Evolutionary conservation across 2,113 vertebrate species (phyloP).

Genomic region (Cyprinodon tularosa): DNA sequence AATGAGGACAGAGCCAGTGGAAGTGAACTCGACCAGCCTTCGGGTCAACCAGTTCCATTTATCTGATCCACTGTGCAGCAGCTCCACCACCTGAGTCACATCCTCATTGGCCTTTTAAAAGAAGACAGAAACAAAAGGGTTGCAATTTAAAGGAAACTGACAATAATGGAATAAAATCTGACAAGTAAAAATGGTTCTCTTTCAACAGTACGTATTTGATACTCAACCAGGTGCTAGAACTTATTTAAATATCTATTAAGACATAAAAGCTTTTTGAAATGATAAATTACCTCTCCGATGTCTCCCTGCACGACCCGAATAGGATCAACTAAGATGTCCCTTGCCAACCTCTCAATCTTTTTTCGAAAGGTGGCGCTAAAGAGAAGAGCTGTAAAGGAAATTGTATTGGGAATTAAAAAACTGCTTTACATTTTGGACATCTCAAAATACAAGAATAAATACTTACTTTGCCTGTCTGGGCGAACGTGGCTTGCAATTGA

Average conservation of each 20-base stretch:
- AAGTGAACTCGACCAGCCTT: conserved; percentile 95
- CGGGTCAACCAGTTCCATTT: conserved; percentile 96
- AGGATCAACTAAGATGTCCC: conserved; percentile 94
- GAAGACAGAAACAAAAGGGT: neutral
- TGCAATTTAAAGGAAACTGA: neutral
- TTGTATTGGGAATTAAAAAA: neutral
- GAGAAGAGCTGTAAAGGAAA: conserved; percentile 84
- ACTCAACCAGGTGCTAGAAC: neutral
- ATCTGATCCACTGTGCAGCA: conserved; percentile 85
- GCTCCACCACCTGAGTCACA: conserved; percentile 95
- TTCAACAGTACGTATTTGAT: neutral
- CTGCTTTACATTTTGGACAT: neutral
- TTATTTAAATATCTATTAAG: neutral
- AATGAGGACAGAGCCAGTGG: conserved; percentile 92
- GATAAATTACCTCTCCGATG: conserved; percentile 89
- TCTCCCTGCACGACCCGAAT: conserved; percentile 98
- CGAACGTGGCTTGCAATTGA: conserved; percentile 96
- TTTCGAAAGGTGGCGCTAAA: conserved; percentile 98
- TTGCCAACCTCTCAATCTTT: conserved; percentile 95
- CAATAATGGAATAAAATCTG: neutral
- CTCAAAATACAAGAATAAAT: neutral
- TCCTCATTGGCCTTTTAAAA: conserved; percentile 92
- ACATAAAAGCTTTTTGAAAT: neutral
- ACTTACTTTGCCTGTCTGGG: conserved; percentile 97
- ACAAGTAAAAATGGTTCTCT: neutral